Evolutionary conservation across 1,140 invertebrate genomes (phyloP).

Genomic region (Drosophila guanche): DNA sequence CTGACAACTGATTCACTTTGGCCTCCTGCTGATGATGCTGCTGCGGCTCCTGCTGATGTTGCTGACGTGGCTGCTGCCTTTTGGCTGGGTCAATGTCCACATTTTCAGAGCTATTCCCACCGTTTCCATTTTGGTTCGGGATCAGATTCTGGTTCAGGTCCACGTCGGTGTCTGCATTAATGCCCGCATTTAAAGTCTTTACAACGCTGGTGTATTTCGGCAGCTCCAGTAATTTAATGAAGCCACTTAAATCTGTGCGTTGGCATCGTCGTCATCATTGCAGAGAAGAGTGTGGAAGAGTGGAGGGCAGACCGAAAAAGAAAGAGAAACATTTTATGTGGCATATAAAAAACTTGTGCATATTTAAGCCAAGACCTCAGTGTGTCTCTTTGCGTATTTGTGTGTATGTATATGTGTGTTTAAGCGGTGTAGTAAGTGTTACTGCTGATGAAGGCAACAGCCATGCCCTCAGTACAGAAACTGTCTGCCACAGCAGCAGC

Average conservation of each 20-base stretch:
- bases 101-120: slow-evolving; percentile 25
- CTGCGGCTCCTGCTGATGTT: slow-evolving; percentile 27
- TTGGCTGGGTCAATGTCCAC: slow-evolving; percentile 59
- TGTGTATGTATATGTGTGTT: slow-evolving; percentile 25
- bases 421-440: slow-evolving; percentile 51
- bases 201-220: slow-evolving; percentile 81
- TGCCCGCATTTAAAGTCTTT: slow-evolving; percentile 81
- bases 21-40: slow-evolving; percentile 30
- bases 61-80: slow-evolving; percentile 51
- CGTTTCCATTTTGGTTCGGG: slow-evolving; percentile 11
- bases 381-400: slow-evolving; percentile 19
- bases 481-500: slow-evolving; percentile 42
- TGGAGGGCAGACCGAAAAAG: slow-evolving; percentile 29
- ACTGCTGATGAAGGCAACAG: slow-evolving; percentile 60
- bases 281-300: neutral
- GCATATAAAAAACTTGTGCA: slow-evolving; percentile 64
- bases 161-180: slow-evolving; percentile 73
- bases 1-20: slow-evolving; percentile 50
- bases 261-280: slow-evolving; percentile 39
- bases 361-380: slow-evolving; percentile 51
- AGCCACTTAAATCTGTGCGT: slow-evolving; percentile 80
- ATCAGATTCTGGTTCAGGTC: slow-evolving; percentile 29
- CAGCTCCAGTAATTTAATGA: slow-evolving; percentile 81
- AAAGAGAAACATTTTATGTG: slow-evolving; percentile 69
- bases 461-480: slow-evolving; percentile 16